Conservation (phyloP, 2,113 vertebrate species). For the Taxidea taxus region DNA sequence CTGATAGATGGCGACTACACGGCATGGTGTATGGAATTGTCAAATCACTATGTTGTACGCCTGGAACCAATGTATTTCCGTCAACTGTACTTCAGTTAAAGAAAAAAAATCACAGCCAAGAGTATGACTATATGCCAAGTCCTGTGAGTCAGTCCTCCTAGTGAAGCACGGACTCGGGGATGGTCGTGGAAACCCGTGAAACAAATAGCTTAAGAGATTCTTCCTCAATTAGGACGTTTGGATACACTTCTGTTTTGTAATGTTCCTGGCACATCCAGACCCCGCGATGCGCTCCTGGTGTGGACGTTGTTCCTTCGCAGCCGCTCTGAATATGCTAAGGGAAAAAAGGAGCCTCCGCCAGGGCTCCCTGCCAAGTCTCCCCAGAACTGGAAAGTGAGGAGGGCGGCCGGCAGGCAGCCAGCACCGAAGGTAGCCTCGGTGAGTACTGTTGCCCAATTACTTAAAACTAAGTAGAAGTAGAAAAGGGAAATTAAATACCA, state of each 20-base stretch:
- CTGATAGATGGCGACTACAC: background rate
- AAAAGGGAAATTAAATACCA: background rate
- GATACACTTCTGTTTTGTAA: background rate
- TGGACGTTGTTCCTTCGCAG: background rate
- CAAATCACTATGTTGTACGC: background rate
- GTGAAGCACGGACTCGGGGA: background rate
- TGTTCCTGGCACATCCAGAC: background rate
- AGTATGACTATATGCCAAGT: background rate
- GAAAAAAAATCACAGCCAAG: background rate
- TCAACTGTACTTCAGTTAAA: background rate
- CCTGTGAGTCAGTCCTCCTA: background rate
- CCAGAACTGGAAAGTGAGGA: background rate
- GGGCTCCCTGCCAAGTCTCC: background rate
- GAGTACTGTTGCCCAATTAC: background rate
- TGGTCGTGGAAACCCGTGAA: background rate
- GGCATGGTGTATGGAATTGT: background rate
- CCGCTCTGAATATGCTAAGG: background rate
- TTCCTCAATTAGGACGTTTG: background rate
- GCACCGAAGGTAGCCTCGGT: background rate
- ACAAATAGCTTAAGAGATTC: background rate
- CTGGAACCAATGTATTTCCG: background rate
- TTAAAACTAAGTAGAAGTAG: background rate
- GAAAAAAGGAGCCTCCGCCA: background rate
- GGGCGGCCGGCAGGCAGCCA: accelerated
- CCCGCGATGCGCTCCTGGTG: background rate